A percentile compares a stretch with the other conserved stretches of the same genome.
These are phyloP conservation scores for Eledone cirrhosa DNA, from an alignment of 2,888 invertebrate genomes.

Conservation along the genomic window DNA sequence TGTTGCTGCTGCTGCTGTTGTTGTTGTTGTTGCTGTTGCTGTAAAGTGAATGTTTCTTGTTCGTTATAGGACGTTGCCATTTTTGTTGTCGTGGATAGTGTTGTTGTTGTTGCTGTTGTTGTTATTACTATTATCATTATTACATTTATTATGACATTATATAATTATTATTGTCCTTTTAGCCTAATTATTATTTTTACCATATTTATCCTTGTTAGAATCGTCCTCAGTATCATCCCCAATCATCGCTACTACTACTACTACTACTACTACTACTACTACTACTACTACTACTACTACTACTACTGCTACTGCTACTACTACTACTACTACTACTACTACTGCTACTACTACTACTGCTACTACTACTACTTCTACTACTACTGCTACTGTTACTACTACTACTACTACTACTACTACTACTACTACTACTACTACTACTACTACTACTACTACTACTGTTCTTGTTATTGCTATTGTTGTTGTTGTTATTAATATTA, in stretches of 20 bases:
- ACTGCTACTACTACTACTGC: constrained; percentile 13
- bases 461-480: neutral
- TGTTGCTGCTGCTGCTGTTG: constrained; percentile 1
- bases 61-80: neutral
- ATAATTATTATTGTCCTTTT: too few species aligned
- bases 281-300: constrained; percentile 33
- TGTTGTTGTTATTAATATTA: too few species aligned
- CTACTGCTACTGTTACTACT: constrained; percentile 13
- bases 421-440: constrained; percentile 13
- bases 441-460: constrained; percentile 13
- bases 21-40: neutral
- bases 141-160: neutral
- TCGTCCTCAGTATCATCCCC: too few species aligned
- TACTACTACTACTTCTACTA: constrained; percentile 9
- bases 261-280: constrained; percentile 33
- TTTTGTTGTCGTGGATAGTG: too few species aligned
- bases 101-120: too few species aligned
- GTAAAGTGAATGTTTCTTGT: neutral
- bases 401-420: constrained; percentile 13
- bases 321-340: constrained; percentile 13
- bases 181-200: neutral
- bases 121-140: neutral
- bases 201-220: neutral
- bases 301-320: constrained; percentile 17
- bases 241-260: too few species aligned